These are phyloP conservation scores for Trachymyrmex septentrionalis DNA, from an alignment of 1,140 invertebrate species.

Conservation along the genomic window DNA sequence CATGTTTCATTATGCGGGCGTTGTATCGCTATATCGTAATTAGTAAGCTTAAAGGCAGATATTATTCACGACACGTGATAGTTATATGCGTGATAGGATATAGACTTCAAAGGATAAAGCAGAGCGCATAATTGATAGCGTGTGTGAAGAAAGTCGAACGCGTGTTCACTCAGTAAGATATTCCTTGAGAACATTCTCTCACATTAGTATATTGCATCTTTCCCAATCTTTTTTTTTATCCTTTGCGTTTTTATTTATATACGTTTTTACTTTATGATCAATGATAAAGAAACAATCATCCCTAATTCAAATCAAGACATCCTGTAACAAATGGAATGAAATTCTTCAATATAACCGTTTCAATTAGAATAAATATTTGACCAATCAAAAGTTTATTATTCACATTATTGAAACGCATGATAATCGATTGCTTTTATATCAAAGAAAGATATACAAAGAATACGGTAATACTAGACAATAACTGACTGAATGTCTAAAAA, in stretches of 20 bases:
- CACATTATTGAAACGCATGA: not conserved
- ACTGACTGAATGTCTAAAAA: no score
- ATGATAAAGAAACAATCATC: not conserved
- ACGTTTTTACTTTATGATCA: not conserved
- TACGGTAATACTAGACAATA: no score
- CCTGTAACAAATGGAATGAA: not conserved
- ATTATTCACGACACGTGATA: constrained; percentile 60
- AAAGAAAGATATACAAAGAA: not conserved
- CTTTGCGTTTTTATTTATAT: not conserved
- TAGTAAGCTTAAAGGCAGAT: constrained; percentile 63
- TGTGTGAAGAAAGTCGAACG: constrained; percentile 7
- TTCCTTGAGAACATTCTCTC: not conserved
- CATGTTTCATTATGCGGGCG: constrained; percentile 60
- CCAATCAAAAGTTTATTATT: not conserved
- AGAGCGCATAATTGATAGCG: constrained; percentile 13
- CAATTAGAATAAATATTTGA: not conserved
- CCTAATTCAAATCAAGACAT: constrained; percentile 6
- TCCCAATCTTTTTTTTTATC: not conserved
- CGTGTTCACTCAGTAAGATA: not conserved
- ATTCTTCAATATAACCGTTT: not conserved
- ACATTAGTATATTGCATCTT: not conserved
- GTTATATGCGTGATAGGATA: constrained; percentile 32
- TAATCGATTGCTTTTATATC: not conserved
- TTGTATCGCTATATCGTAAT: constrained; percentile 56
- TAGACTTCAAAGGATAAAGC: constrained; percentile 26